phyloP scores from a whole-genome alignment of 1,140 invertebrate genomes.

The Aporrectodea caliginosa region DNA sequence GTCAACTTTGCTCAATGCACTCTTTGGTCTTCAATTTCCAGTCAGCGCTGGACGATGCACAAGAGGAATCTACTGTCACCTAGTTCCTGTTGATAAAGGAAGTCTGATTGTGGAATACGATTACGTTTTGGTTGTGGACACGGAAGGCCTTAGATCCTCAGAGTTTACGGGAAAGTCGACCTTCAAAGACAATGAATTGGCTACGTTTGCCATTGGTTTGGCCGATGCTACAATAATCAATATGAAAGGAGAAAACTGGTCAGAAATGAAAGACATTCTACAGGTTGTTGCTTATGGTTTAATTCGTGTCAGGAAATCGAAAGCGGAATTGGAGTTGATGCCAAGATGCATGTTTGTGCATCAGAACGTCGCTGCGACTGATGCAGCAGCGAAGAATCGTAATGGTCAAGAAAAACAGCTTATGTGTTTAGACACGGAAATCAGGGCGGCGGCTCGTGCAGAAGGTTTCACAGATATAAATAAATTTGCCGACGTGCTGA shows the following conservation, averaged over 20 bases:
- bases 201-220: neutral
- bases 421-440: neutral
- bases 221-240: constrained; percentile 1
- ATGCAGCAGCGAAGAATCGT: neutral
- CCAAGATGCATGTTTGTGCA: constrained; percentile 3
- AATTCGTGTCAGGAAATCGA: neutral
- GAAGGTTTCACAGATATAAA: neutral
- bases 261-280: constrained; percentile 5
- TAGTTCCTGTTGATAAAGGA: neutral
- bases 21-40: constrained; percentile 2
- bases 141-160: neutral
- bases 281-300: neutral
- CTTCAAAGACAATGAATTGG: neutral
- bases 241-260: constrained; percentile 4
- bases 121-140: neutral
- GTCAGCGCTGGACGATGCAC: neutral
- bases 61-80: neutral
- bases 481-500: neutral
- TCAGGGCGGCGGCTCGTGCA: neutral
- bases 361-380: neutral
- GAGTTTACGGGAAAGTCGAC: neutral
- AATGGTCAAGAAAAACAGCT: neutral
- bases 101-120: neutral
- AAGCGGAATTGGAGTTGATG: neutral
- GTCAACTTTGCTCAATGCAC: neutral